Base-by-base conservation (phyloP, 2,113 vertebrate genomes). In the Neotragus pygmaeus region DNA sequence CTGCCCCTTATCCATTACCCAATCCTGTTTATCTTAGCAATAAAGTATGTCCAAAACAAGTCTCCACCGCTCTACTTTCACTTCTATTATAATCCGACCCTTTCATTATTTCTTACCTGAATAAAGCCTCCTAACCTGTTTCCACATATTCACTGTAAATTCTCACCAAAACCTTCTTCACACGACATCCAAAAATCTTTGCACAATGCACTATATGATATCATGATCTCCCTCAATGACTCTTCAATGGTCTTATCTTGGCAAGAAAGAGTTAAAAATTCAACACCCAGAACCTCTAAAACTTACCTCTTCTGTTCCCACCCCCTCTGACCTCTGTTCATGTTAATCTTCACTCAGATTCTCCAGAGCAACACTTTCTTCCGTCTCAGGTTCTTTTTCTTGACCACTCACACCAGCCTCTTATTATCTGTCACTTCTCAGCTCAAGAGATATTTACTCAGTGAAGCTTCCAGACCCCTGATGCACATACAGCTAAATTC, bases 221-320 rank as follows among this genome's bases (percentile, higher is more conserved):
- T 14, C 33, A 27, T 81, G 33, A 57, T 2, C 14, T 28, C n/a
- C 33, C 23, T 21, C 2, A 47, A 77, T 39, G 39, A 66, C 12
- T 3, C 16, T 39, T 80, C 11, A 27, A 2, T 25, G 23, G n/a
- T 39, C 19, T 28, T 1, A 27, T 64, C 53, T 91, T 64, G 64
- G 39, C 28, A 57, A 51, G 75, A 45, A 45, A n/a, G 8, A 39
- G 1, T 49, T 53, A 17, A 11, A 60, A 36, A 80, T 51, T 45
- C 39, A 66, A 49, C 1, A 27, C 43, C 49, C 1, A 70, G 39
- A 51, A 62, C 1, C 33, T 62, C 12, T 33, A 36, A 70, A 70
- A 64, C 4, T 1, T 12, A n/a, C 4, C 9, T 43, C 13, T 6
- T 13, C 2, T 39, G 3, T 19, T 7, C 27, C 21, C 4, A 8